These are phyloP conservation scores for Labroides dimidiatus DNA, from an alignment of 2,797 vertebrate genomes.

Conservation along the genomic window DNA sequence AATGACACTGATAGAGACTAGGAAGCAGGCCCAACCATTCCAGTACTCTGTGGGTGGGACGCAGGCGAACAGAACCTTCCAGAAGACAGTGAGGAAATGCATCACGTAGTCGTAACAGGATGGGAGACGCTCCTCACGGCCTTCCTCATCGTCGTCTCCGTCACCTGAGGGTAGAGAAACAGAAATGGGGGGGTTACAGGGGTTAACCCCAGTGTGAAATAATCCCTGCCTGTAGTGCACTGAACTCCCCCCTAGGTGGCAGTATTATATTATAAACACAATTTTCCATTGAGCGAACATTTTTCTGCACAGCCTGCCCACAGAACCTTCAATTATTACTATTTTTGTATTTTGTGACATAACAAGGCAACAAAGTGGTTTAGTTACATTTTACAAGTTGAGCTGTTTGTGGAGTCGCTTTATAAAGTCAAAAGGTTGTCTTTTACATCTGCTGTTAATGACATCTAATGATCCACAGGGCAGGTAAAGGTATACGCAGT, in stretches of 20 bases:
- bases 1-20: slow-evolving; percentile 88
- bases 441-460: too few relatives aligned
- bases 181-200: not conserved
- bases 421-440: too few relatives aligned
- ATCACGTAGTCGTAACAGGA: slow-evolving; percentile 93
- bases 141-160: slow-evolving; percentile 90
- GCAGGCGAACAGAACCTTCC: slow-evolving; percentile 94
- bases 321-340: not conserved
- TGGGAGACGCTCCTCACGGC: slow-evolving; percentile 87
- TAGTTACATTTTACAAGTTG: not conserved
- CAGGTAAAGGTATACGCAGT: too few relatives aligned
- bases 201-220: not conserved
- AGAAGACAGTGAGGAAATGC: slow-evolving; percentile 94
- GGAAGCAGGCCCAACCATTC: slow-evolving; percentile 93
- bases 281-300: not conserved
- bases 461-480: too few relatives aligned
- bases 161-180: slow-evolving; percentile 58
- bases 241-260: slow-evolving; percentile 50
- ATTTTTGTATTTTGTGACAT: not conserved
- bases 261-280: not conserved
- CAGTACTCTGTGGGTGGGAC: slow-evolving; percentile 92
- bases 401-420: not conserved
- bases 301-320: not conserved
- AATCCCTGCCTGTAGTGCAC: slow-evolving; percentile 17
- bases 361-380: not conserved